Base-by-base conservation (phyloP, 2,797 vertebrate genomes). In the Fistularia tabacaria region DNA sequence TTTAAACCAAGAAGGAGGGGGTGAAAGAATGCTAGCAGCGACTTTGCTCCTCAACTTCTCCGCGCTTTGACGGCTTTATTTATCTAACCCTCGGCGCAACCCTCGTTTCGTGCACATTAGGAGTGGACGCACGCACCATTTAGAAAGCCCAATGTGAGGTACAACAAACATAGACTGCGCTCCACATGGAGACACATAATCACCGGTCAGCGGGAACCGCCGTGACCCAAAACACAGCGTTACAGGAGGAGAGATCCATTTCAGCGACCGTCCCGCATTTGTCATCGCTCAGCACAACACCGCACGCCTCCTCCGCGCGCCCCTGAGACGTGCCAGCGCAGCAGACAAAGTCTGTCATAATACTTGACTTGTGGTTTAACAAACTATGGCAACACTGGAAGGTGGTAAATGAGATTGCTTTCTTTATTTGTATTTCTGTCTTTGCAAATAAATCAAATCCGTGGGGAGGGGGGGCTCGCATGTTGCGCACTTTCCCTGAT, bases 281-380 rank as follows among this genome's bases (percentile, higher is more conserved):
- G 83, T 88, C 87, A 86, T 76, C 74, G 62, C 76, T 83, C 76
- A 66, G 70, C 71, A 44, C 65, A 59, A 25, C 76, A 68, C 74
- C 73, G 11, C 76, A 74, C 59, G 66, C 80, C 78, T 72, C 69
- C 76, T 66, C 62, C 44, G 57, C 77, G 61, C 74, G 48, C 65
- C 69, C 73, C 66, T 62, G 49, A 77, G 83, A 80, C 77, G 53
- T 66, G 76, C 63, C 76, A 81, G 60, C 76, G 47, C 40, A 47
- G 64, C 76, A 78, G 76, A 80, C 76, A 74, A 69, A 71, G 73
- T 82, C 82, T 84, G 85, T 85, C 86, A 82, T 82, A 84, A 87
- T 83, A 83, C 79, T 81, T 77, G 77, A 80, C 82, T 80, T 67
- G 81, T 71, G 81, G 73, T 79, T 83, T 70, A 81, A 79, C 75